These are phyloP conservation scores for Phacellophora camtschatica DNA, from an alignment of 30 jellyfish, hydroid and myxozoan genomes.

Conservation along the genomic window DNA sequence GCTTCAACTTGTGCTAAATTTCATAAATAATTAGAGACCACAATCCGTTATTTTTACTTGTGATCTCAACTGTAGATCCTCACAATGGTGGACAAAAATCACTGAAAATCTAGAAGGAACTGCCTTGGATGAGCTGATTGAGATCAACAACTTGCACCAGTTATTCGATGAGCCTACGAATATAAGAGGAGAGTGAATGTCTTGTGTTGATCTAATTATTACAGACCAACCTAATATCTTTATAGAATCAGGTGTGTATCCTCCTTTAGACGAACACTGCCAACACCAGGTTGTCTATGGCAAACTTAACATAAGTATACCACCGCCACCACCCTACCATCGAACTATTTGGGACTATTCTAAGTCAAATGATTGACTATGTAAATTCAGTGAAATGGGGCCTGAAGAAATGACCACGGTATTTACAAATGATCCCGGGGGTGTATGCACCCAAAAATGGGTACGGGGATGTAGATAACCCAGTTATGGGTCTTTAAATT, in stretches of 20 bases:
- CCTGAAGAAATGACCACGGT: no score
- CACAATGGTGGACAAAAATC: conserved; percentile 48
- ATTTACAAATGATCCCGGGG: no score
- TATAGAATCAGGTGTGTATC: conserved; percentile 50
- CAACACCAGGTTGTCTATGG: conserved; percentile 49
- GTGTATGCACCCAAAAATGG: no score
- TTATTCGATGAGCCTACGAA: conserved; percentile 53
- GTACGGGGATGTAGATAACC: no score
- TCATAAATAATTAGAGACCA: not conserved
- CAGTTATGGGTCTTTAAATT: no score
- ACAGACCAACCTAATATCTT: conserved; percentile 56
- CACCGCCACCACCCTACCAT: conserved; percentile 29
- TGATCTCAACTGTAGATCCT: conserved; percentile 30
- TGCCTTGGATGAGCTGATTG: conserved; percentile 38
- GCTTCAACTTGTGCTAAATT: not conserved
- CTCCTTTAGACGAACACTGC: conserved; percentile 58
- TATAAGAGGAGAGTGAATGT: conserved; percentile 29
- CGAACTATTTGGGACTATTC: conserved; percentile 43
- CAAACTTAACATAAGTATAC: not conserved
- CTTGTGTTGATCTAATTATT: conserved; percentile 43
- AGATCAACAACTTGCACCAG: conserved; percentile 13
- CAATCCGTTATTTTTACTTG: conserved; percentile 17
- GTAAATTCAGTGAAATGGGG: no score
- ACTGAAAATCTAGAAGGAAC: conserved; percentile 45
- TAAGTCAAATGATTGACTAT: not conserved